A percentile compares a stretch with the other conserved stretches of the same genome.
Conservation (phyloP, 2,797 vertebrate genomes). For the Enteromius unitaeniatus region DNA sequence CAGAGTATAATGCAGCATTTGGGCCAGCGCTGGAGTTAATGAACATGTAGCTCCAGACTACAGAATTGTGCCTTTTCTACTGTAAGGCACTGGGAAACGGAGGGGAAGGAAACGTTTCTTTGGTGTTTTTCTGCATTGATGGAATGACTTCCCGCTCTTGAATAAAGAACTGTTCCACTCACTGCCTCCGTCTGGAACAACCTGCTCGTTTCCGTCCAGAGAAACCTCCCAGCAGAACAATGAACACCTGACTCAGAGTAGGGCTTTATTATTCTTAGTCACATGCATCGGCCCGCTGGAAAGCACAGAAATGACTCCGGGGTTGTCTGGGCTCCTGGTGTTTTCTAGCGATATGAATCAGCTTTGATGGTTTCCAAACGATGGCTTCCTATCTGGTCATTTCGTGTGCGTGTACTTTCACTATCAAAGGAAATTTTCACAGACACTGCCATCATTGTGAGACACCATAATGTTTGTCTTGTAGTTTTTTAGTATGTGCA, state of each 20-base stretch:
- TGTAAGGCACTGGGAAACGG: slow-evolving; percentile 76
- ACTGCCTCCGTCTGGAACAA: slow-evolving; percentile 75
- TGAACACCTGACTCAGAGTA: slow-evolving; percentile 58
- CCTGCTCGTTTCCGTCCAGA: slow-evolving; percentile 75
- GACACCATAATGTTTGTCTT: neutral
- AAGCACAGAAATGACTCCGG: neutral
- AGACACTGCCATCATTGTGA: neutral
- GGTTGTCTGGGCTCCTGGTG: neutral
- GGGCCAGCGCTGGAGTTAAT: slow-evolving; percentile 57
- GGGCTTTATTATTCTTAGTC: slow-evolving; percentile 3
- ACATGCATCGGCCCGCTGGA: neutral
- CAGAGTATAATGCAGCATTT: neutral
- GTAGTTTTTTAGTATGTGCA: neutral
- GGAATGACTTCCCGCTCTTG: slow-evolving; percentile 80
- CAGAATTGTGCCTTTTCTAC: slow-evolving; percentile 75
- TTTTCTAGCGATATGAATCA: neutral
- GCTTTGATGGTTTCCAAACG: neutral
- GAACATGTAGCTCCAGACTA: slow-evolving; percentile 76
- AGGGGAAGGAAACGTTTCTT: slow-evolving; percentile 80
- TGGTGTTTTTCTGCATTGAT: slow-evolving; percentile 78
- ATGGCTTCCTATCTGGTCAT: neutral
- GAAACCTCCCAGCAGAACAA: slow-evolving; percentile 75
- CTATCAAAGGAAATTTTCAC: neutral
- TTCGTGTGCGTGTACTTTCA: neutral
- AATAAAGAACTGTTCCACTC: slow-evolving; percentile 78